These are phyloP conservation scores for Colletes latitarsis DNA, from an alignment of 1,140 invertebrate genomes.

Conservation along the genomic window DNA sequence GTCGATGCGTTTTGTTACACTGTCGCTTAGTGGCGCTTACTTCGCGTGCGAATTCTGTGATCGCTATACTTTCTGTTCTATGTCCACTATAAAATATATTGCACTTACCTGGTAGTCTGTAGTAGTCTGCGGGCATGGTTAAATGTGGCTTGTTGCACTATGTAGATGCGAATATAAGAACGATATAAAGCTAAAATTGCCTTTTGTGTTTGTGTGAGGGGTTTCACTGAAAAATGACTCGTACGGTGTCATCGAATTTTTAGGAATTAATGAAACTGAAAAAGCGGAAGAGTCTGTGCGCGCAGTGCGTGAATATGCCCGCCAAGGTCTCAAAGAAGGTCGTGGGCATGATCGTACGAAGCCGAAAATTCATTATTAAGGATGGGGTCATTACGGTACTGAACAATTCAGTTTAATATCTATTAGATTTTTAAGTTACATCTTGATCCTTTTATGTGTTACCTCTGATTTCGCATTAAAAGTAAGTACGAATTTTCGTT, in stretches of 20 bases:
- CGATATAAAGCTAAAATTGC: constrained; percentile 40
- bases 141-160: constrained; percentile 37
- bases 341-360: constrained; percentile 87
- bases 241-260: constrained; percentile 57
- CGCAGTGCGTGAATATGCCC: constrained; percentile 82
- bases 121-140: constrained; percentile 39
- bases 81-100: constrained; percentile 27
- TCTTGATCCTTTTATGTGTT: constrained; percentile 19
- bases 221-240: constrained; percentile 69
- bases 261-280: constrained; percentile 80
- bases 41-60: not conserved
- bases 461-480: constrained; percentile 12
- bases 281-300: constrained; percentile 80
- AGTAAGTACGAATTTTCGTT: constrained; percentile 35
- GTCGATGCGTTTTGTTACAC: not conserved
- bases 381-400: constrained; percentile 88
- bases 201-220: constrained; percentile 24
- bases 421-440: constrained; percentile 40
- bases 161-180: constrained; percentile 53
- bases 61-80: constrained; percentile 6
- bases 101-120: constrained; percentile 38
- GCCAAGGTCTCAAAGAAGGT: constrained; percentile 84
- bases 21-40: not conserved
- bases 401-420: constrained; percentile 57
- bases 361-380: constrained; percentile 87